Evolutionary conservation across 2,113 vertebrate genomes (phyloP).

Genomic region (Scatophagus argus): DNA sequence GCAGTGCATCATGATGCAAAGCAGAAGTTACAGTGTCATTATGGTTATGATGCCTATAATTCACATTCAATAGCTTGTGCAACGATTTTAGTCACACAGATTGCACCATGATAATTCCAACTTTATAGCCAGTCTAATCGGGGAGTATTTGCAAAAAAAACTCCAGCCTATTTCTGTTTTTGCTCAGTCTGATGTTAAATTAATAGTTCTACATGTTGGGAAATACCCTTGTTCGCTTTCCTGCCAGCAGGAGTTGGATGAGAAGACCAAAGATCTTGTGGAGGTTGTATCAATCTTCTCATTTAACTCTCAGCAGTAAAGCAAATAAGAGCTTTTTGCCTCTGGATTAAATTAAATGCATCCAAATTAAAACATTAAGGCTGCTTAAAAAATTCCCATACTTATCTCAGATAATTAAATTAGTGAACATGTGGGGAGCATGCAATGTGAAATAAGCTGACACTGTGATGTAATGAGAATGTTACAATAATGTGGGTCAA

Average conservation of each 20-base stretch:
- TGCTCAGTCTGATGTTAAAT: background rate
- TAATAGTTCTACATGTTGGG: background rate
- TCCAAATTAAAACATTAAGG: background rate
- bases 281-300: background rate
- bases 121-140: conserved; percentile 10
- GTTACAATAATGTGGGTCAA: conserved; percentile 17
- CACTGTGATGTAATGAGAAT: background rate
- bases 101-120: conserved; percentile 3
- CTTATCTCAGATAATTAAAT: conserved; percentile 8
- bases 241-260: background rate
- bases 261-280: too few relatives aligned
- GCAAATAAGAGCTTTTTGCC: background rate
- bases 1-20: background rate
- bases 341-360: background rate
- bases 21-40: conserved; percentile 9
- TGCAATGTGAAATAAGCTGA: background rate
- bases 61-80: background rate
- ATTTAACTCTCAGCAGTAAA: background rate
- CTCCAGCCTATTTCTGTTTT: background rate
- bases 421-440: background rate
- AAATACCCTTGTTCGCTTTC: background rate
- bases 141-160: background rate
- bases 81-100: background rate
- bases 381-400: background rate
- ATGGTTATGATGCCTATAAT: conserved; percentile 14